Evolutionary conservation across 2,888 invertebrate species (phyloP), one percentile per base, ranked within the genome.

Genomic region (Cantharis rustica): DNA sequence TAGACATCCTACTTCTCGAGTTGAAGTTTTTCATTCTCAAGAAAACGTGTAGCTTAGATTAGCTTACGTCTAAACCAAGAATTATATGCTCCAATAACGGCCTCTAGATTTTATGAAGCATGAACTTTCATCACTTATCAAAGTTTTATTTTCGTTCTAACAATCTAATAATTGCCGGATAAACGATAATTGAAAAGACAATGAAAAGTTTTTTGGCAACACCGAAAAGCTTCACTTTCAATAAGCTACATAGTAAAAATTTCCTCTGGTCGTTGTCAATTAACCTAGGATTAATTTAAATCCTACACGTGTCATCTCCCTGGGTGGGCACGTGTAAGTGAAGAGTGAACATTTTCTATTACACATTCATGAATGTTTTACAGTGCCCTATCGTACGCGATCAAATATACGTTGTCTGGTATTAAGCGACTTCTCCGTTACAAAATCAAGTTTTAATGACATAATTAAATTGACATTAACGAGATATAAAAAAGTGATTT

Each of bases 271-370:
- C 31, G 47, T 7, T 63, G 63, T 71, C 86, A 87, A 87, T 87
- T 87, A 87, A 86, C 86, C 85, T 84, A 83, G 86, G 86, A 86
- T 87, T 87, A 87, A 81, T 81, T 81, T 75, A 81, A 79, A 81
- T 76, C 73, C 71, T 62, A 79, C 86, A 84, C 86, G 85, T 85
- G 86, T 75, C 86, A 74, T 79, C 82, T 66, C 64, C 23, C 81
- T 85, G 86, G 86, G 86, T 86, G 86, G 86, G 75, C 86, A 86
- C 85, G 86, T 85, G 86, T 83, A 78, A 82, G 82, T 83, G 83
- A 81, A 81, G 79, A 81, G 79, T 74, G 75, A 74, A 64, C 70
- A 76, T 77, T 79, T 79, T 68, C 68, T 63, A 76, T 62, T 47
- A 47, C 47, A 47, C 47, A 47, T 47, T n/a, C 47, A 47, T 47